phyloP scores from a whole-genome alignment of 2,113 vertebrate genomes.

The Motacilla alba region DNA sequence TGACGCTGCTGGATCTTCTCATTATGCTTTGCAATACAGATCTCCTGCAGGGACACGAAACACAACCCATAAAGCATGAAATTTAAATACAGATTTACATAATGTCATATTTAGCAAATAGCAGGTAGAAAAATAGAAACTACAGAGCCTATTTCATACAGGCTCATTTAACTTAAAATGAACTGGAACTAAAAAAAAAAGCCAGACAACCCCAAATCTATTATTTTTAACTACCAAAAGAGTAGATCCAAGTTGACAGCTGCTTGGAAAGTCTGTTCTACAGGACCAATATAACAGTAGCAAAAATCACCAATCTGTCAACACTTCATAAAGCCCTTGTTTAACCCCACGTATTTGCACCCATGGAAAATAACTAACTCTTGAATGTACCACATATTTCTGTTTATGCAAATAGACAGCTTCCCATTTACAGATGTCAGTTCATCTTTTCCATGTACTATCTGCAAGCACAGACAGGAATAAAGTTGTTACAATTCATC shows the following conservation, averaged over 20 bases:
- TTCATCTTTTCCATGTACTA: neutral
- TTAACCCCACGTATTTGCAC: neutral
- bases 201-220: neutral
- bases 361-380: neutral
- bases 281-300: neutral
- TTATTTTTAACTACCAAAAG: neutral
- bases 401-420: neutral
- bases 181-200: neutral
- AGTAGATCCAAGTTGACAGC: neutral
- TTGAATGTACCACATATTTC: neutral
- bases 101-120: neutral
- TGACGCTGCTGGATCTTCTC: slow-evolving; percentile 87
- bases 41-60: slow-evolving; percentile 81
- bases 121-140: neutral
- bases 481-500: neutral
- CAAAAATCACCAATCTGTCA: neutral
- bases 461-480: neutral
- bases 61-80: neutral
- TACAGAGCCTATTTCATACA: neutral
- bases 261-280: neutral
- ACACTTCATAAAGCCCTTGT: neutral
- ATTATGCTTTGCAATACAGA: slow-evolving; percentile 91
- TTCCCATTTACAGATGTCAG: neutral
- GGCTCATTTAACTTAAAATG: neutral
- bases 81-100: neutral